Evolutionary conservation across 2,113 vertebrate species (phyloP).

Genomic region (Nestor notabilis): DNA sequence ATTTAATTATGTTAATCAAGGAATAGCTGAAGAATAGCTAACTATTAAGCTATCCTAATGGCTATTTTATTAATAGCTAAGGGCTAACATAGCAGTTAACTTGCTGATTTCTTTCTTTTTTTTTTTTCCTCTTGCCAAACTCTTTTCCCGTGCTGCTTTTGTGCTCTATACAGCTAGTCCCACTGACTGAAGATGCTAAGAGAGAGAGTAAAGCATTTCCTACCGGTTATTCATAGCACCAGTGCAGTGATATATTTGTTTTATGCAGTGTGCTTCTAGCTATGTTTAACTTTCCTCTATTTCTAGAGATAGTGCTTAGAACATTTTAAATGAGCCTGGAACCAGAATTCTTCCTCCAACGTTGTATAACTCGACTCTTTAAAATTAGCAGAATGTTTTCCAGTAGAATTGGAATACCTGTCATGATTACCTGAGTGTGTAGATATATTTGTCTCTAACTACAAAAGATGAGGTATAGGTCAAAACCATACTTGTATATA

Average conservation of each 20-base stretch:
- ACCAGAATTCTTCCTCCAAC: not conserved
- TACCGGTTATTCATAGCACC: not conserved
- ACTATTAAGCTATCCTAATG: not conserved
- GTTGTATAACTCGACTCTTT: not conserved
- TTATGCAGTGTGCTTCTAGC: slow-evolving; percentile 2
- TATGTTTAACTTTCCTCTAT: slow-evolving; percentile 21
- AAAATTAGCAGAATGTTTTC: not conserved
- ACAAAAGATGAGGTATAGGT: not conserved
- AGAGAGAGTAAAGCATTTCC: not conserved
- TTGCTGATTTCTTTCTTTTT: not conserved
- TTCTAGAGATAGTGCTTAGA: not conserved
- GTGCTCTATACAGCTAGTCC: not conserved
- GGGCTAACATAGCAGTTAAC: not conserved
- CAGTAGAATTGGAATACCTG: not conserved
- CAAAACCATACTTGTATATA: not conserved
- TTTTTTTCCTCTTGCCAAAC: not conserved
- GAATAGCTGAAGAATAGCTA: not conserved
- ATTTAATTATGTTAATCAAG: slow-evolving; percentile 36
- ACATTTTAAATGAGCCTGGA: not conserved
- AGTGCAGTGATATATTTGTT: slow-evolving; percentile 5
- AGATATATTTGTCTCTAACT: not conserved
- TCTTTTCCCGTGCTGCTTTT: not conserved
- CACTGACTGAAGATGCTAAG: not conserved
- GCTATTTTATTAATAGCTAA: not conserved
- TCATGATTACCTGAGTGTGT: not conserved